phyloP scores from a whole-genome alignment of 2,113 vertebrate genomes.

The Axis porcinus region DNA sequence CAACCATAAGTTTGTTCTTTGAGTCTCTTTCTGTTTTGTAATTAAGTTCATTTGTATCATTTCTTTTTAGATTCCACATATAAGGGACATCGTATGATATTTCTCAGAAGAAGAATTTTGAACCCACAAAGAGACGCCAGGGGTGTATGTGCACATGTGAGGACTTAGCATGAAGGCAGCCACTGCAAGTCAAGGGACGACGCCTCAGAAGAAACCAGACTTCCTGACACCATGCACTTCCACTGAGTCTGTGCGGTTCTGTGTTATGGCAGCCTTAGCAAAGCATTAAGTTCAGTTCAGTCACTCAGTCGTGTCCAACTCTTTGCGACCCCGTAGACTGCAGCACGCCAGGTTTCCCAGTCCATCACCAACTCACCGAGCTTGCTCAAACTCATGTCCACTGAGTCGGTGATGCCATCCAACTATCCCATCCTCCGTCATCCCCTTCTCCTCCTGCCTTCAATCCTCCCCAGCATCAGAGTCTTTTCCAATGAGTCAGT shows the following conservation, averaged over 20 bases:
- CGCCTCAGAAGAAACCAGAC: neutral
- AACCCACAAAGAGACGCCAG: neutral
- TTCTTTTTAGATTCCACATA: neutral
- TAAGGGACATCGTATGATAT: neutral
- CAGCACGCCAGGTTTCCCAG: neutral
- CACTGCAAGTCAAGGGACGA: too few relatives aligned
- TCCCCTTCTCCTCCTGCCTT: neutral
- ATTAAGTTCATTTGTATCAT: neutral
- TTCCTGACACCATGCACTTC: neutral
- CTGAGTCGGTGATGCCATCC: neutral
- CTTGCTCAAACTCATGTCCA: neutral
- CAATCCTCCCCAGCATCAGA: neutral
- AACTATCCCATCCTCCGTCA: neutral
- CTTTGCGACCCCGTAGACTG: neutral
- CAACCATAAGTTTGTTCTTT: neutral
- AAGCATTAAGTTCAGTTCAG: neutral
- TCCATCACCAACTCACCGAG: neutral
- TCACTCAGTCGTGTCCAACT: neutral
- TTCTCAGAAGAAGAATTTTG: neutral
- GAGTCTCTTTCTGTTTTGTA: neutral
- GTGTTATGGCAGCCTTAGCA: rapidly evolving
- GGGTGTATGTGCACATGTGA: neutral
- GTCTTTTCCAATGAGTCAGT: neutral
- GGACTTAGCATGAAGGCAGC: neutral
- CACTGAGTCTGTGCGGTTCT: neutral